Conservation (phyloP, 2,113 vertebrate species). For the Xenopus borealis region DNA sequence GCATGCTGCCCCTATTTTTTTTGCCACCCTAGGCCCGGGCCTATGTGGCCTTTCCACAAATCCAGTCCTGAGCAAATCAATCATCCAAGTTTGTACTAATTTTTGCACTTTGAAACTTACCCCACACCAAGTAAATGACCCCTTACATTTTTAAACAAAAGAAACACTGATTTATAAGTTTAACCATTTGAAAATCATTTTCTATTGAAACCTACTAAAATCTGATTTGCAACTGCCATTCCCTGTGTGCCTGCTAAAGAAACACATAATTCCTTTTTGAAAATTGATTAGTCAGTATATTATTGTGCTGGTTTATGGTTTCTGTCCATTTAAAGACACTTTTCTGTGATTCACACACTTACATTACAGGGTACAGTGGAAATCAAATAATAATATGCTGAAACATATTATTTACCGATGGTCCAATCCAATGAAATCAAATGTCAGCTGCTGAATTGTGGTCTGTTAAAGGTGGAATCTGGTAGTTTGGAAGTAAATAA, state of each 20-base stretch:
- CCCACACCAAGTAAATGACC: too few species aligned
- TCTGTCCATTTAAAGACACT: constrained; percentile 36
- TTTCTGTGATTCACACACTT: constrained; percentile 35
- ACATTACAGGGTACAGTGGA: constrained; percentile 33
- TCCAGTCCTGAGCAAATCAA: too few species aligned
- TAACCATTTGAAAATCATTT: constrained; percentile 65
- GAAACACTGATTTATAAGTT: constrained; percentile 45
- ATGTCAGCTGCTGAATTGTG: constrained; percentile 19
- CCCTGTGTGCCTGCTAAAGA: constrained; percentile 58
- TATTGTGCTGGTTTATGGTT: constrained; percentile 48
- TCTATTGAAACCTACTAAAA: constrained; percentile 42
- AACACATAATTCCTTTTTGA: constrained; percentile 60
- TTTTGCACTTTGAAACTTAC: too few species aligned
- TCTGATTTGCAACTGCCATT: constrained; percentile 58
- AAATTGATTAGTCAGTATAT: constrained; percentile 65
- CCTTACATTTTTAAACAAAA: too few species aligned
- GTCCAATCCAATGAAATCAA: constrained; percentile 17
- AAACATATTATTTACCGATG: constrained; percentile 12
- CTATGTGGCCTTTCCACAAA: too few species aligned
- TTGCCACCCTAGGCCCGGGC: too few species aligned
- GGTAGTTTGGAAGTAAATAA: constrained; percentile 4
- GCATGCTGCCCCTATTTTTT: too few species aligned
- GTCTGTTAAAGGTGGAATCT: constrained; percentile 4
- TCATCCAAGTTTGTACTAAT: too few species aligned
- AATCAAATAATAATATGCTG: constrained; percentile 20